Evolutionary conservation across 2,797 vertebrate species (phyloP), one percentile per base, ranked within the genome.

Genomic region (Xiphorhynchus erythropygius): DNA sequence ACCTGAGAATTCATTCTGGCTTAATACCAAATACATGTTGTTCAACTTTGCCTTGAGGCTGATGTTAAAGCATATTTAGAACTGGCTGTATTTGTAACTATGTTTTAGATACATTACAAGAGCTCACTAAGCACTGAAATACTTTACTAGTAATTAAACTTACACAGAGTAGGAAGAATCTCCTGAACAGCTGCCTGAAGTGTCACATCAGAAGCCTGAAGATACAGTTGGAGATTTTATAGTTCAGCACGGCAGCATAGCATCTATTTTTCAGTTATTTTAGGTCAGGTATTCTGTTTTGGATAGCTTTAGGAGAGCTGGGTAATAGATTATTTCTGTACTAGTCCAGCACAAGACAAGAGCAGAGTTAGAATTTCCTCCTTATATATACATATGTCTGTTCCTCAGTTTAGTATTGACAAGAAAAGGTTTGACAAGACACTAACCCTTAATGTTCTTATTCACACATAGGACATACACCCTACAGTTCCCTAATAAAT

Each of bases 171-270:
- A 90, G 83, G 50, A 93, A 77, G 16, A 85, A 90, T 89, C 44
- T 74, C 73, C 74, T 90, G 33, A 93, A 76, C 32, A 83, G 76
- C 76, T 92, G 76, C 84, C 69, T 57, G 18, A 91, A 86, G 47
- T 30, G 18, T 75, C 64, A 77, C 71, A 85, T n/a, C 59, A 87
- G 67, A 91, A 93, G 55, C 75, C 83, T 90, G 52, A 91, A 91
- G 83, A 82, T 33, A 81, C 41, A 88, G 59, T 2, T 89, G 67
- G 44, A 90, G 47, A 77, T 70, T 76, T 69, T 73, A 33, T 3
- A 88, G 46, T 49, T 92, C 79, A 88, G 39, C 42, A 79, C 39
- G 32, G n/a, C 77, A 93, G 80, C 39, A 23, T 7, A 57, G 44
- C n/a, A 46, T 59, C 63, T 73, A 68, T 75, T 78, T 65, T 23